phyloP scores from a whole-genome alignment of 2,888 invertebrate species.

The Amaurobius ferox region DNA sequence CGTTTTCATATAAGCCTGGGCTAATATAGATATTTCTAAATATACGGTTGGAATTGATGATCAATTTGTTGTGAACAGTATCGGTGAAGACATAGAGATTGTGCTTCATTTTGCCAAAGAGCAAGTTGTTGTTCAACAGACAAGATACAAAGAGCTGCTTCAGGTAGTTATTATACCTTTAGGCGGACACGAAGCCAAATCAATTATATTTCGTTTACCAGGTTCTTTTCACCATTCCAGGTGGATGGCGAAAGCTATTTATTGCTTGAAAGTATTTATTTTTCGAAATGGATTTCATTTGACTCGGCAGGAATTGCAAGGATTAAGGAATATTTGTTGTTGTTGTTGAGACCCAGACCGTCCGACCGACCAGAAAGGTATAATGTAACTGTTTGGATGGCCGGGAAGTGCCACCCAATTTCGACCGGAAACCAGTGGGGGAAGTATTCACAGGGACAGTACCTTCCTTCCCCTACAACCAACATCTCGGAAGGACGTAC shows the following conservation, averaged over 20 bases:
- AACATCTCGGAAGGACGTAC: too few species aligned
- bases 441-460: too few species aligned
- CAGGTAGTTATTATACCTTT: neutral
- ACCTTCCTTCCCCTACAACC: too few species aligned
- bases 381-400: too few species aligned
- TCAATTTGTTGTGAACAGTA: neutral
- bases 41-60: neutral
- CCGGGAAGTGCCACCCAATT: too few species aligned
- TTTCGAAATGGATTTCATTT: too few species aligned
- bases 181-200: neutral
- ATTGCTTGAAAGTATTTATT: too few species aligned
- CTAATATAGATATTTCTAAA: neutral
- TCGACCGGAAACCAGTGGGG: too few species aligned
- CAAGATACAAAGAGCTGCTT: neutral
- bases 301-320: too few species aligned
- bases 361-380: too few species aligned
- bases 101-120: neutral
- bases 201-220: neutral
- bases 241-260: neutral
- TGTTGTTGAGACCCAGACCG: too few species aligned
- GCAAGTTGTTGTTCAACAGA: neutral
- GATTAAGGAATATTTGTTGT: too few species aligned
- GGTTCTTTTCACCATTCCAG: neutral
- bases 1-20: neutral
- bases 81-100: neutral